These are phyloP conservation scores for Myanophis thanlyinensis DNA, from an alignment of 2,113 vertebrate genomes.

Conservation along the genomic window DNA sequence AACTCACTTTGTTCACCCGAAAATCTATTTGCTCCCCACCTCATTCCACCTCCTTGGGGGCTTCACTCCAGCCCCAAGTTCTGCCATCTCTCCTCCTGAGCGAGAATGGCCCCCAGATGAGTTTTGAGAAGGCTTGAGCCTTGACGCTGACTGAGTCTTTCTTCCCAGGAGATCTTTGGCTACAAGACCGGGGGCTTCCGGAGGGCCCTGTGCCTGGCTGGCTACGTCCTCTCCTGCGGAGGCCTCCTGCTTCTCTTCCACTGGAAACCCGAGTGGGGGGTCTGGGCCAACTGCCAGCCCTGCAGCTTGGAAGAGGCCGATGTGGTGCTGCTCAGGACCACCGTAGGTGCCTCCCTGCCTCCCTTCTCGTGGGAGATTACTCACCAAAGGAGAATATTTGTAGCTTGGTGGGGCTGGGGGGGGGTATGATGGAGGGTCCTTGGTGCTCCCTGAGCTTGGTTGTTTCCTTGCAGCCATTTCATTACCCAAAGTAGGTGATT, in stretches of 20 bases:
- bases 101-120: too few relatives aligned
- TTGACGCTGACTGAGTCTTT: not conserved
- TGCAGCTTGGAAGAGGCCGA: slow-evolving; percentile 66
- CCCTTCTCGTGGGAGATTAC: not conserved
- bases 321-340: slow-evolving; percentile 60
- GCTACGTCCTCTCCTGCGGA: slow-evolving; percentile 51
- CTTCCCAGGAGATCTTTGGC: slow-evolving; percentile 47
- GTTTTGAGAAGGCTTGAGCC: not conserved
- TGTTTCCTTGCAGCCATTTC: not conserved
- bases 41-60: too few relatives aligned
- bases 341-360: slow-evolving; percentile 42
- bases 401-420: not conserved
- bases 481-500: not conserved
- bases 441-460: not conserved
- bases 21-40: not conserved
- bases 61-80: too few relatives aligned
- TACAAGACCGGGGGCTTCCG: slow-evolving; percentile 49
- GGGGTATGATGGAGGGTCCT: too few relatives aligned
- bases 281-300: slow-evolving; percentile 58
- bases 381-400: not conserved
- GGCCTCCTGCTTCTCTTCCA: slow-evolving; percentile 56
- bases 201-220: slow-evolving; percentile 38
- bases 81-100: not conserved
- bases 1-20: not conserved
- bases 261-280: slow-evolving; percentile 66